Evolutionary conservation across 2,888 invertebrate species (phyloP), one percentile per base, ranked within the genome.

Genomic region (Epirrhoe tristata): DNA sequence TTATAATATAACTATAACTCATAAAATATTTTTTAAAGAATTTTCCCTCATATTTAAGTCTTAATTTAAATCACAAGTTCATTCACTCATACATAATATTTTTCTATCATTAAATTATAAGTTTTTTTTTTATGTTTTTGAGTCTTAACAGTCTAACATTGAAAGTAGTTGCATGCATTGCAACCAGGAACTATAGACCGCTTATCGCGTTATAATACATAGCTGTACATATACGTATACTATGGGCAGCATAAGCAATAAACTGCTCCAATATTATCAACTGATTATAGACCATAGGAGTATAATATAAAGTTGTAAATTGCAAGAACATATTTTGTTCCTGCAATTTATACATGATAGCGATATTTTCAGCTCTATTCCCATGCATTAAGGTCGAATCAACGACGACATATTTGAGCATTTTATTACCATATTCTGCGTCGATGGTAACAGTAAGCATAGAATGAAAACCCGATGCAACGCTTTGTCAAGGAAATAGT

Each of bases 171-270:
- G 12, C 34, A 10, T 36, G 36, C 54, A 14, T 36, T 54, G 54
- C 54, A 55, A 17, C 39, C 39, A 16, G 14, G 54, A 39, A 55
- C 36, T 12, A 55, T 12, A 54, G 16, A 55, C 24, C 39, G 17
- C 39, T 16, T 48, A 7, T 39, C 67, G 65, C 57, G 61, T 55
- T 88, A 88, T 87, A 85, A 85, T 88, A 91, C 86, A 90, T 84
- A 78, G 81, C 58, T 48, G 58, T 48, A 58, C 58, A 57, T 57
- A 54, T 52, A 53, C 7, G 50, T 51, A 31, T 52, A 52, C 5
- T 12, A 16, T 14, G 51, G 24, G 31, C 31, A 31, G 31, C 52
- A n/a, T 8, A 31, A 5, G 52, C 31, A 52, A 31, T 12, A 52
- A 52, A 52, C 24, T 52, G 52, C 10, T 52, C 52, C 12, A 52